phyloP scores from a whole-genome alignment of 2,888 invertebrate species.

The Thera britannica region DNA sequence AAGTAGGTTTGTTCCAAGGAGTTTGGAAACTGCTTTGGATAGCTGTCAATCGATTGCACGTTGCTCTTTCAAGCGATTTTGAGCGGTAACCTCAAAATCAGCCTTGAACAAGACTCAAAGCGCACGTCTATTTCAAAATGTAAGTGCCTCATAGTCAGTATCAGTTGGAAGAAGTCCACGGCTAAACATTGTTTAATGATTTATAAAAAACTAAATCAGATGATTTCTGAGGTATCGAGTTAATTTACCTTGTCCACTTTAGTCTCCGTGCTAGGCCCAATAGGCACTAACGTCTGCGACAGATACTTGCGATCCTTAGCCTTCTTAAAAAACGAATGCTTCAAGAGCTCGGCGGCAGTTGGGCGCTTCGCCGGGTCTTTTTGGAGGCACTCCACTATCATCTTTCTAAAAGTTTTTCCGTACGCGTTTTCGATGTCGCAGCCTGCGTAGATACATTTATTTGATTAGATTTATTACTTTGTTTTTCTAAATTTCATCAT shows the following conservation, averaged over 20 bases:
- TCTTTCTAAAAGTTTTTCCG: slow-evolving; percentile 98
- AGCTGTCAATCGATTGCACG: too few species aligned
- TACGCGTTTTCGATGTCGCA: slow-evolving; percentile 98
- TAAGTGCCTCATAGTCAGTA: too few species aligned
- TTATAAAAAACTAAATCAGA: too few species aligned
- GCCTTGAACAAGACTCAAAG: too few species aligned
- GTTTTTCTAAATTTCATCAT: too few species aligned
- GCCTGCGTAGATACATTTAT: slow-evolving; percentile 62
- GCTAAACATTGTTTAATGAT: too few species aligned
- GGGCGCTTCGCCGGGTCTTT: slow-evolving; percentile 98
- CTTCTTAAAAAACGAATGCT: slow-evolving; percentile 99
- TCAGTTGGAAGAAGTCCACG: too few species aligned
- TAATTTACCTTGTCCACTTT: slow-evolving; percentile 92
- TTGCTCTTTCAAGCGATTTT: too few species aligned
- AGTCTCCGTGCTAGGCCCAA: slow-evolving; percentile 95
- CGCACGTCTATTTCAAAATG: too few species aligned
- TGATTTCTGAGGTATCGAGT: not conserved
- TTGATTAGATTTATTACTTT: not conserved
- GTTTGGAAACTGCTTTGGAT: too few species aligned
- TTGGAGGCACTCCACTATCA: slow-evolving; percentile 98
- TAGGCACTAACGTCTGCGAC: slow-evolving; percentile 92
- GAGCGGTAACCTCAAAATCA: too few species aligned
- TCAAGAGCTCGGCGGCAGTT: slow-evolving; percentile 96
- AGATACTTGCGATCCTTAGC: slow-evolving; percentile 97
- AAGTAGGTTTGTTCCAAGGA: too few species aligned